Percentiles rank a stretch among this genome's conserved stretches.
These are phyloP conservation scores for Myotis yumanensis DNA, from an alignment of 2,113 vertebrate species.

Conservation along the genomic window DNA sequence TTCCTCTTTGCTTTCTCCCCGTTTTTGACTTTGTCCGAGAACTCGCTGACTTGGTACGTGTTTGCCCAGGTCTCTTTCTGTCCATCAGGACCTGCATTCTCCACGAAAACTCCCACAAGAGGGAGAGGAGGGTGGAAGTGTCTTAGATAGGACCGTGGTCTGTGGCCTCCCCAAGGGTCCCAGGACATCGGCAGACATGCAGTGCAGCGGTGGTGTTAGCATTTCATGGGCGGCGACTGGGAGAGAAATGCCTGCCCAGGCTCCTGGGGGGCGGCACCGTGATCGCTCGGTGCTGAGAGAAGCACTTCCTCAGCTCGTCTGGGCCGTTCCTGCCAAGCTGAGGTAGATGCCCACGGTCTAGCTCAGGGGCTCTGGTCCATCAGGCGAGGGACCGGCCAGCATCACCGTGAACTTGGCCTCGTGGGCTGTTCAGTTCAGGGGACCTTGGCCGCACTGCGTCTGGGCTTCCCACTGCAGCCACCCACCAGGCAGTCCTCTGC, in stretches of 20 bases:
- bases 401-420: too few relatives aligned
- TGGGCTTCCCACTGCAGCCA: not conserved
- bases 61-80: not conserved
- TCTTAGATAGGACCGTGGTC: not conserved
- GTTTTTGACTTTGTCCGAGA: too few relatives aligned
- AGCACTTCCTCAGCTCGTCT: not conserved
- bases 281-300: not conserved
- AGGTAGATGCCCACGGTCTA: too few relatives aligned
- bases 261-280: not conserved
- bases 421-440: too few relatives aligned
- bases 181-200: not conserved
- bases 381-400: too few relatives aligned
- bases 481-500: not conserved
- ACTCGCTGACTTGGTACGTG: not conserved
- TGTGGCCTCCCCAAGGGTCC: not conserved
- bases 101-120: too few relatives aligned
- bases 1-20: not conserved
- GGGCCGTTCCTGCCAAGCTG: too few relatives aligned
- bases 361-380: too few relatives aligned
- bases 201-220: not conserved
- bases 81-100: too few relatives aligned
- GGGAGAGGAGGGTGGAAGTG: too few relatives aligned
- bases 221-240: not conserved
- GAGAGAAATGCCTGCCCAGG: not conserved
- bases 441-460: fast-evolving